phyloP scores from a whole-genome alignment of 2,797 vertebrate genomes.

The Oryzias sinensis region DNA sequence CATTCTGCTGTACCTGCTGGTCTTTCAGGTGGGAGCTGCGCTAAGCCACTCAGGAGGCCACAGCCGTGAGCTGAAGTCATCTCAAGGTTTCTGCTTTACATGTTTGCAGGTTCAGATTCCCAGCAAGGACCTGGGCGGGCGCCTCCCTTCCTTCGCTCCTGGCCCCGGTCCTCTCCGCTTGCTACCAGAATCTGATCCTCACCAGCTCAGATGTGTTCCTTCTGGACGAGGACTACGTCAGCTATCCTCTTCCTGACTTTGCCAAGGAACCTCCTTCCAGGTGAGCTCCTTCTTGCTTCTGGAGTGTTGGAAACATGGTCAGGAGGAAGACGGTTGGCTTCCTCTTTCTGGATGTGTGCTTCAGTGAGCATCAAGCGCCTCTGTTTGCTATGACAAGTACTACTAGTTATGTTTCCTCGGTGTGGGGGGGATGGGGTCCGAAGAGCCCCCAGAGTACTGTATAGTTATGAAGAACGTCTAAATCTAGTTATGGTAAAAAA shows the following conservation, averaged over 20 bases:
- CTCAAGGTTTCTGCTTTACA: slow-evolving; percentile 12
- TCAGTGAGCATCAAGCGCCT: no score
- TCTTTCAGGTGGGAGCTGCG: slow-evolving; percentile 83
- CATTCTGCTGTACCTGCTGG: slow-evolving; percentile 91
- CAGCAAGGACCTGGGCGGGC: slow-evolving; percentile 56
- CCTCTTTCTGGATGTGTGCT: no score
- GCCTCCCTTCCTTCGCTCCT: slow-evolving; percentile 51
- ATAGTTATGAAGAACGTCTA: no score
- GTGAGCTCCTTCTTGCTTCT: slow-evolving; percentile 26
- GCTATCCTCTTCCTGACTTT: slow-evolving; percentile 93
- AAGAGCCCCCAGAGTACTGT: no score
- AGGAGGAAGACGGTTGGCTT: no score
- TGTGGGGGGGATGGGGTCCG: no score
- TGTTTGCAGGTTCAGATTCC: slow-evolving; percentile 71
- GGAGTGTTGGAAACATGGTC: no score
- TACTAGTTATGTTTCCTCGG: no score
- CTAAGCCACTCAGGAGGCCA: no score
- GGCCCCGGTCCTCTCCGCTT: slow-evolving; percentile 68
- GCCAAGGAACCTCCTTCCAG: slow-evolving; percentile 92
- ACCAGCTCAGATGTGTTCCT: slow-evolving; percentile 91
- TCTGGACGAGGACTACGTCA: slow-evolving; percentile 93
- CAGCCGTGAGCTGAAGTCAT: no score
- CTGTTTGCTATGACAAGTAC: no score
- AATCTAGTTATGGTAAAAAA: no score
- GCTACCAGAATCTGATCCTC: slow-evolving; percentile 87